Evolutionary conservation across 2,113 vertebrate genomes (phyloP), one percentile per base, ranked within the genome.

Genomic region (Capra hircus): DNA sequence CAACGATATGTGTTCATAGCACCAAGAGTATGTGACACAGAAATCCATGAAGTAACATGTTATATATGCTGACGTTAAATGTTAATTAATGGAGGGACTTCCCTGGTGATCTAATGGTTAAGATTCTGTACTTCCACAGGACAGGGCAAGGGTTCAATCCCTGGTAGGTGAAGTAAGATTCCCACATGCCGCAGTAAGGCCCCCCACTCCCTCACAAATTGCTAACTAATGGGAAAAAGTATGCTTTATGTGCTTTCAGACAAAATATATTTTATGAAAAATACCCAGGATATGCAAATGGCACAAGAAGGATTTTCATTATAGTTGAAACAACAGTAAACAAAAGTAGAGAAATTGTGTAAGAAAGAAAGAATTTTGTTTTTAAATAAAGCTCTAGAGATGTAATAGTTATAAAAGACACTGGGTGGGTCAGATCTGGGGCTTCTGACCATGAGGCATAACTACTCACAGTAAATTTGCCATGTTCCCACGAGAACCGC

Each of bases 231-330:
- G 25, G 52, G 52, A 6, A 43, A 52, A 97, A 92, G 60, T 78
- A 62, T 43, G 50, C 78, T 97, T 95, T 83, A 60, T 48, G 88
- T 81, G n/a, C 62, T 93, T 93, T 96, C 27, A 62, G 30, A 83
- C 88, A 15, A 88, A 89, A 64, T 62, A 55, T n/a, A 71, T 74
- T 94, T 93, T 89, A 94, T 74, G 36, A 88, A 94, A 95, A 94
- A 91, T 59, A 77, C 59, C 23, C 4, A 95, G 33, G 53, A 90
- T 89, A 86, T 89, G 23, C n/a, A 96, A 96, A 92, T 57, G 16
- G 36, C 86, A 28, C 53, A 96, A 80, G 33, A 93, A 95, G 45
- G 14, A 53, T 74, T 84, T 97, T 87, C 60, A 60, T 52, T 94
- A 36, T 25, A 57, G 23, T 30, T 74, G 84, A 97, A 74, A 43